Percentiles rank a stretch among this genome's conserved stretches.
Evolutionary conservation across 2,888 invertebrate genomes (phyloP).

Genomic region (Caenorhabditis imperialis): DNA sequence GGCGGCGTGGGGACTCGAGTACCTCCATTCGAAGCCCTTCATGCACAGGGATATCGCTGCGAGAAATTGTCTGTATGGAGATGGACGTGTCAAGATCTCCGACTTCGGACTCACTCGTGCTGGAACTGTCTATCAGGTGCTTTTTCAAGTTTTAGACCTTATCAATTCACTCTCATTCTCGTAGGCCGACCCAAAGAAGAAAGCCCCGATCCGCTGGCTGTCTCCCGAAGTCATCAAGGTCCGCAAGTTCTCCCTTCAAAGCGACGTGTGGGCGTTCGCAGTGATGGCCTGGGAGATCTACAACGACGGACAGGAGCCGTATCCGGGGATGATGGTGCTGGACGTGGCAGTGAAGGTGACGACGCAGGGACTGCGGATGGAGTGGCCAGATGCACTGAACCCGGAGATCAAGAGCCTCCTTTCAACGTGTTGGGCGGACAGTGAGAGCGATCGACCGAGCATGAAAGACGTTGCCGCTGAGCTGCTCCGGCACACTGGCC

Average conservation of each 20-base stretch:
- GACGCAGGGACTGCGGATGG: conserved; percentile 59
- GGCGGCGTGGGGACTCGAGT: conserved; percentile 66
- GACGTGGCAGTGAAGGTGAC: conserved; percentile 53
- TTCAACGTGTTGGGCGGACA: conserved; percentile 39
- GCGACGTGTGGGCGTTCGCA: conserved; percentile 60
- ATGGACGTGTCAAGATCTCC: conserved; percentile 53
- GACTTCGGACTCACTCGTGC: conserved; percentile 55
- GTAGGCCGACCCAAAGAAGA: conserved; percentile 43
- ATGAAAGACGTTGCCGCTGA: conserved; percentile 22
- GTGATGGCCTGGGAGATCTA: conserved; percentile 12
- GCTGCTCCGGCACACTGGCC: conserved; percentile 15
- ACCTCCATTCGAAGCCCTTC: conserved; percentile 50
- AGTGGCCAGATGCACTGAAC: background rate
- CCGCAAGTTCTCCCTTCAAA: conserved; percentile 38
- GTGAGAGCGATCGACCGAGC: conserved; percentile 21
- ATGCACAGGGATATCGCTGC: conserved; percentile 62
- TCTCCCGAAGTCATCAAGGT: conserved; percentile 49
- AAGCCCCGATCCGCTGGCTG: conserved; percentile 59
- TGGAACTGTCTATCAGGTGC: conserved; percentile 50
- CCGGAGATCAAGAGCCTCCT: conserved; percentile 10
- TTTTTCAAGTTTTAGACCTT: too few species aligned
- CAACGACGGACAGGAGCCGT: conserved; percentile 1
- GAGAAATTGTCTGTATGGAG: conserved; percentile 59
- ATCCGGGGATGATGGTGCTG: conserved; percentile 51
- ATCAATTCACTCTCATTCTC: too few species aligned